These are phyloP conservation scores for Papilio helenus DNA, from an alignment of 1,140 invertebrate genomes.

Conservation along the genomic window DNA sequence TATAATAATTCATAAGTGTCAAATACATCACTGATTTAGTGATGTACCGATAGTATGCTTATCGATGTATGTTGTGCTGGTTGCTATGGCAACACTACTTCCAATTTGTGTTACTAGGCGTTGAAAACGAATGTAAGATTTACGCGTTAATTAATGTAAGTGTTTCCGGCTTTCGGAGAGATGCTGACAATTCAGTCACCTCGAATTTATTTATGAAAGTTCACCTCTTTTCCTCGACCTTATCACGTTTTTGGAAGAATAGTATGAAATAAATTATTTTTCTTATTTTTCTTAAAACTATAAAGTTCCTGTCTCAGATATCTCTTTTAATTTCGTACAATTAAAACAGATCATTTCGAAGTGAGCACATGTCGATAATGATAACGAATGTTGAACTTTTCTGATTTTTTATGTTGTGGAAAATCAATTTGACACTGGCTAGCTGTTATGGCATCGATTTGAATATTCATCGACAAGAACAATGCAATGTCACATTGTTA, in stretches of 20 bases:
- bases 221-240: not conserved
- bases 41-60: not conserved
- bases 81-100: not conserved
- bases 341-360: not conserved
- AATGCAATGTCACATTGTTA: conserved; percentile 32
- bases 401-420: not conserved
- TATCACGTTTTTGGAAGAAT: not conserved
- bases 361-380: too few relatives aligned
- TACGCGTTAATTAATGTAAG: not conserved
- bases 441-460: not conserved
- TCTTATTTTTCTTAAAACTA: not conserved
- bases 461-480: conserved; percentile 34
- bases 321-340: too few relatives aligned
- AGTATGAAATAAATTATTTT: not conserved
- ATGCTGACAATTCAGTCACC: not conserved
- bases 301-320: not conserved
- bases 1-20: not conserved
- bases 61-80: not conserved
- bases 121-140: too few relatives aligned
- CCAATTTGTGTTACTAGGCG: too few relatives aligned
- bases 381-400: not conserved
- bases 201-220: not conserved
- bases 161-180: not conserved
- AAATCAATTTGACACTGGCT: conserved; percentile 10
- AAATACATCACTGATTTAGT: not conserved